Evolutionary conservation across 2,888 invertebrate genomes (phyloP), one percentile per base, ranked within the genome.

Genomic region (Choreutis nemorana): DNA sequence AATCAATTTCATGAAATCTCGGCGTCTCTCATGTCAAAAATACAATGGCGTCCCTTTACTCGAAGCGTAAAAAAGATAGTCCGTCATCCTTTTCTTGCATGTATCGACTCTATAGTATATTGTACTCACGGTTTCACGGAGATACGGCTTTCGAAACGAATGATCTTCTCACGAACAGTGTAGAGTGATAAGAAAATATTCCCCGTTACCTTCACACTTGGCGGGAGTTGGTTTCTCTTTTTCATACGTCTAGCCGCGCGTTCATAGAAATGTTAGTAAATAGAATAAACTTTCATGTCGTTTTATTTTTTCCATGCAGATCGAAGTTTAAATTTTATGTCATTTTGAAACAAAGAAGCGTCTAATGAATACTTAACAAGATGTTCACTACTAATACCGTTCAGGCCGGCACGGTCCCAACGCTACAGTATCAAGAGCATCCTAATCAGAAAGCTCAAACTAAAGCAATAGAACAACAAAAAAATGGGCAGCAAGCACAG

Each of bases 391-490:
- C 83, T 39, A 84, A 83, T 54, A 62, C 83, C 23, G 82, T 84
- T 40, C 82, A 82, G 57, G 72, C 82, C 61, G 82, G 82, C 42
- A 71, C 82, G 32, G 83, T 84, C 47, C 82, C 83, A 43, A 79
- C 80, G 29, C 82, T 87, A 38, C 87, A 87, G 55, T 87, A 87
- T 56, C 87, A 87, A 56, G 85, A 86, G 38, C 86, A 87, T 51
- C 78, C 82, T 32, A 65, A 72, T 36, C 83, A 82, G 40, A 83
- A 83, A 44, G 72, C 82, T 4, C 82, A 83, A 54, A 83, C 83
- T 29, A 84, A 83, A 47, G 83, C 75, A 33, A 77, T 84, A 30
- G 84, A 84, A 50, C 84, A 84, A 56, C 83, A 83, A 41, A 84
- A 84, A 60, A 79, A 72, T 37, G 70, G 79, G 37, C 83, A 83